Percentiles rank a stretch among this genome's conserved stretches.
phyloP scores from a whole-genome alignment of 2,888 invertebrate species.

The Lydus trimaculatus region DNA sequence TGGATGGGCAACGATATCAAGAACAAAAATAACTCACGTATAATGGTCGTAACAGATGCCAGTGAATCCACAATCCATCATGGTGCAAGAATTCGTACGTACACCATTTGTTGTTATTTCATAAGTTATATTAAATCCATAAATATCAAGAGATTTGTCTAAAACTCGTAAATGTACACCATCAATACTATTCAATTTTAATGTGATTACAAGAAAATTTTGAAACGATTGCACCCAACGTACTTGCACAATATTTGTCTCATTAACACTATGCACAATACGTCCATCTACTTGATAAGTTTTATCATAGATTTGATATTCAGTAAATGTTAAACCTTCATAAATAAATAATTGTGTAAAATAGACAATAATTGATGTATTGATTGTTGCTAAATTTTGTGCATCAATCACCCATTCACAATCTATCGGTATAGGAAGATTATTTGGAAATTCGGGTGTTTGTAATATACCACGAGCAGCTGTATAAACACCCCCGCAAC shows the following conservation, averaged over 20 bases:
- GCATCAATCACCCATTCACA: slow-evolving; percentile 91
- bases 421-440: slow-evolving; percentile 80
- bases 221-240: slow-evolving; percentile 70
- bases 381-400: slow-evolving; percentile 46
- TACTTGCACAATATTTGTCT: slow-evolving; percentile 72
- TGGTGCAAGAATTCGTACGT: slow-evolving; percentile 73
- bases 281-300: slow-evolving; percentile 61
- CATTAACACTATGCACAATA: slow-evolving; percentile 72
- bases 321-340: slow-evolving; percentile 67
- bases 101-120: slow-evolving; percentile 71
- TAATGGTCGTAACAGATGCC: slow-evolving; percentile 84
- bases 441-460: slow-evolving; percentile 87
- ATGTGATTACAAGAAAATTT: slow-evolving; percentile 81
- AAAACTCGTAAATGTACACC: slow-evolving; percentile 85
- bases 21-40: slow-evolving; percentile 67
- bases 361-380: slow-evolving; percentile 82
- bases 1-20: too few relatives aligned
- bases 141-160: slow-evolving; percentile 82
- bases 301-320: slow-evolving; percentile 49
- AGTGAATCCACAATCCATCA: slow-evolving; percentile 82
- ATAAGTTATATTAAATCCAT: slow-evolving; percentile 93
- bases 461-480: slow-evolving; percentile 75
- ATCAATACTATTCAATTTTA: slow-evolving; percentile 75
- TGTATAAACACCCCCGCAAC: slow-evolving; percentile 73
- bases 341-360: slow-evolving; percentile 88